Base-by-base conservation (phyloP, 2,888 invertebrate species). In the Eristalis pertinax region DNA sequence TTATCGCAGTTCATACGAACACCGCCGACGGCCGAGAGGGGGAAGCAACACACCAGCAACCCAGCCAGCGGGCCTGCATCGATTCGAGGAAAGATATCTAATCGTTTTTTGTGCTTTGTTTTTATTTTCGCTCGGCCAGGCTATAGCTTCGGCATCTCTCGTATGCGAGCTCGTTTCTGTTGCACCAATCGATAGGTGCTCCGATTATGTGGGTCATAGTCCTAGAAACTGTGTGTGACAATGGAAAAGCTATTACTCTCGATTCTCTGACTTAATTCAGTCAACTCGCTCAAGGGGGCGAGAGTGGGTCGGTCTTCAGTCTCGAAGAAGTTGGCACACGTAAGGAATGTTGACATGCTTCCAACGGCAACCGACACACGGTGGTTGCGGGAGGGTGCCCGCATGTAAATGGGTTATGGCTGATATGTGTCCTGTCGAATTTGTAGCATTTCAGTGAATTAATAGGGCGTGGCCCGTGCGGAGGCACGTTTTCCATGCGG, bases 141-240 rank as follows among this genome's bases (percentile, higher is more conserved):
- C 1, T 67, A 26, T 50, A 41, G 35, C 13, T 13, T 13, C 19
- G n/a, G 19, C 50, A n/a, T 43, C 43, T n/a, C 41, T 41, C 41
- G 13, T 4, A 35, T 65, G 50, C 56, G 24, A 22, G 15, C 60
- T 60, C 24, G 60, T 7, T 58, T 75, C 65, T 22, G 8, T 15
- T 58, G 15, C 8, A 35, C 8, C 0, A 73, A 79, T 79, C 78
- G 72, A 79, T 79, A 65, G 70, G 65, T 56, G 41, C 43, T 65
- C 19, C 68, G 60, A 74, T 74, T 43, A 74, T 70, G 75, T 80
- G 50, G 84, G 84, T 84, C 84, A 84, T 67, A 84, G 80, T 80
- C 75, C 75, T 84, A 79, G 79, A 80, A 76, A 75, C 74, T 19
- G 60, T 41, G 60, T 58, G 22, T 19, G 5, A 64, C 70, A 65